Evolutionary conservation across 2,797 vertebrate genomes (phyloP).

Genomic region (Phrynocephalus vlangalii): DNA sequence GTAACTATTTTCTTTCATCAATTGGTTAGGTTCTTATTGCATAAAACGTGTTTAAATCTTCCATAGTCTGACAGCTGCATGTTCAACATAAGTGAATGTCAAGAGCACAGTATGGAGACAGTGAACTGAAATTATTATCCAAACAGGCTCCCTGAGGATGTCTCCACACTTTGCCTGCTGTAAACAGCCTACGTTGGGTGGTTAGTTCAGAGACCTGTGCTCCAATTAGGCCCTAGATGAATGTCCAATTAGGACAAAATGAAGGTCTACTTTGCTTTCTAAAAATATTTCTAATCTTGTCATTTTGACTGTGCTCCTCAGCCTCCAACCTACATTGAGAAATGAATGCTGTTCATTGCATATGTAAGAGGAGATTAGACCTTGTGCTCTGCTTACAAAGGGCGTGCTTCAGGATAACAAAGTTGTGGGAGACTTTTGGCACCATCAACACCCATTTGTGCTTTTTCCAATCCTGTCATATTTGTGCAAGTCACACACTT

Average conservation of each 20-base stretch:
- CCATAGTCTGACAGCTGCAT: background rate
- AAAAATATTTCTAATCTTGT: conserved; percentile 34
- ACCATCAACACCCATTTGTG: conserved; percentile 1
- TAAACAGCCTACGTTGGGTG: conserved; percentile 17
- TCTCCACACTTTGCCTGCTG: conserved; percentile 33
- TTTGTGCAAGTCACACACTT: conserved; percentile 11
- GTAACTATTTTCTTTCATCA: background rate
- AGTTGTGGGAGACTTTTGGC: background rate
- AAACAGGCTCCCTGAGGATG: background rate
- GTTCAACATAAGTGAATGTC: background rate
- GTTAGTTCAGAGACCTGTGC: conserved; percentile 7
- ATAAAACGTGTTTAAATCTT: background rate
- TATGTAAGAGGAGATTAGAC: background rate
- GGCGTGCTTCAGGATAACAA: conserved; percentile 3
- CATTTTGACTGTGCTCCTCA: conserved; percentile 30
- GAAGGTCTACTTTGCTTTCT: conserved; percentile 46
- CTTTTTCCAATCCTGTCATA: conserved; percentile 3
- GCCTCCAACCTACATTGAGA: background rate
- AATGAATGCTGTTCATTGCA: conserved; percentile 12
- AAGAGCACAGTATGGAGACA: conserved; percentile 29
- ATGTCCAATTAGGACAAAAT: conserved; percentile 19
- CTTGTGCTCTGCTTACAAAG: background rate
- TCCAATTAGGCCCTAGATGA: background rate
- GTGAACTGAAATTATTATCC: conserved; percentile 49
- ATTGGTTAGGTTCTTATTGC: background rate